Evolutionary conservation across 2,797 vertebrate species (phyloP), one percentile per base, ranked within the genome.

Genomic region (Sebastes glaucus): DNA sequence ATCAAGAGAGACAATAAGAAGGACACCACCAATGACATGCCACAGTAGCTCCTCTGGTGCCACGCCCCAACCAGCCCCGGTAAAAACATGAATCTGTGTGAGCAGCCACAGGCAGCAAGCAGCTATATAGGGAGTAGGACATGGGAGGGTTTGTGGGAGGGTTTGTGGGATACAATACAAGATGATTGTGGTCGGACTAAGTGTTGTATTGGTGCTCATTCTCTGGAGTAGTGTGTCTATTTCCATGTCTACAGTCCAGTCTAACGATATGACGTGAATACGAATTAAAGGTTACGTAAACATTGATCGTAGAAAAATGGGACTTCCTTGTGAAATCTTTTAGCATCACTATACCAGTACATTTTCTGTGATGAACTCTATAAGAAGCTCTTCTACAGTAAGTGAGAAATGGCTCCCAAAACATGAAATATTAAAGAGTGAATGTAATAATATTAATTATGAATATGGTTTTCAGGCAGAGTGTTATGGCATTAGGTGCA

Each of bases 381-480:
- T 2, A 3, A 63, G 64, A 78, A 14, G 38, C 11, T 62, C 71
- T 82, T 78, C 61, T 77, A 64, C 70, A 67, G 8, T 62, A 61
- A 74, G 42, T 61, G 65, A 82, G 20, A 61, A 84, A 62, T 55
- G 46, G 5, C 28, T 59, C 70, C 27, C 25, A 4, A 42, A 56
- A 79, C 56, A 81, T 89, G 35, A 90, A 82, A 86, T 75, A 85
- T 79, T 79, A n/a, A 85, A 76, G 71, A 1, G 0, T 66, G 52
- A 72, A 63, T 74, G 78, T 81, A 77, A 74, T 83, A 72, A 73
- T 33, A 62, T 84, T 64, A 89, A 89, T 81, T 81, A 84, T 80
- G 57, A 75, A 86, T 81, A 11, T 62, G 25, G 62, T 71, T 75
- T 70, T 73, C 68, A 74, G 53, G 28, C 71, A n/a, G 66, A 49